Evolutionary conservation across 2,113 vertebrate species (phyloP), one percentile per base, ranked within the genome.

Genomic region (Rutilus rutilus): DNA sequence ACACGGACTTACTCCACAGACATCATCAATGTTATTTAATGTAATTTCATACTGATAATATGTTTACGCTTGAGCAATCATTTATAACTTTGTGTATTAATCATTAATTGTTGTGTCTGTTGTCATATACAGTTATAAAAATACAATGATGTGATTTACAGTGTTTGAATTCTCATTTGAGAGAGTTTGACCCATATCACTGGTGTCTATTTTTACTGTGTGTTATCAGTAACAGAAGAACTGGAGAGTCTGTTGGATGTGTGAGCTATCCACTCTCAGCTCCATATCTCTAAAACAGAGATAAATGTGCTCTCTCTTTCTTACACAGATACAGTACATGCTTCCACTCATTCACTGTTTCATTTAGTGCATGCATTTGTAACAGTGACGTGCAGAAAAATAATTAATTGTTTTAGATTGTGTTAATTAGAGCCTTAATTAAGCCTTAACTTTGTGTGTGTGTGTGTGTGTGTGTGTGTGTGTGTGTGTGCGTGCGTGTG

Each of bases 231-330:
- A 62, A 69, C 57, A 64, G 64, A 75, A 23, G 39, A 76, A 87
- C 60, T 25, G 85, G 59, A 85, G 73, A 50, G 71, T 67, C 60
- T 91, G 86, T 89, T 64, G 42, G 57, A 45, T 45, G 89, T 86
- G 85, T 87, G 85, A 87, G 76, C 82, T 88, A 54, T 92, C 81
- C 79, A 74, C 89, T 91, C 54, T 86, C 88, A 88, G 85, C 86
- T 89, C 85, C 65, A 88, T 92, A 93, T 94, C 92, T 88, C 33
- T 76, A 36, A 65, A 27, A 85, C 36, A 75, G 33, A 90, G 91
- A 92, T 92, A 92, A 90, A 87, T 52, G n/a, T 42, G 27, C 25
- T 50, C 25, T 67, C 12, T 86, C 42, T 74, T 19, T 47, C 75
- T 59, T 50, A 27, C 64, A 25, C 8, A 54, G 45, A 67, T 27